Evolutionary conservation across 2,797 vertebrate genomes (phyloP).

Genomic region (Emydoidea blandingii): DNA sequence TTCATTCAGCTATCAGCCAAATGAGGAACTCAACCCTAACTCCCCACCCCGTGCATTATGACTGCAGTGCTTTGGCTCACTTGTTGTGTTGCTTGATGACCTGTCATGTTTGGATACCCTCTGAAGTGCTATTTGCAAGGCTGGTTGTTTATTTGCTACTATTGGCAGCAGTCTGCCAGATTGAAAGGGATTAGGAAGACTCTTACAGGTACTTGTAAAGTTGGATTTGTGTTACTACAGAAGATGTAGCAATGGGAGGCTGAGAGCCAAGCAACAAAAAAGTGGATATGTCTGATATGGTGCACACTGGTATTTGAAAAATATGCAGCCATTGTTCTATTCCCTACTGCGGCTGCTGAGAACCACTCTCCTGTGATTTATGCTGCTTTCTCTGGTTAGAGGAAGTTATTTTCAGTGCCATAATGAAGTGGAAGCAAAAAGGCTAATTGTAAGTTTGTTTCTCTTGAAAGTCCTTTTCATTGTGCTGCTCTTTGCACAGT

Average conservation of each 20-base stretch:
- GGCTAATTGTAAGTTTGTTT: neutral
- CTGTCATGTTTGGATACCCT: neutral
- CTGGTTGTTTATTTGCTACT: slow-evolving; percentile 20
- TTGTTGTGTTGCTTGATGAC: neutral
- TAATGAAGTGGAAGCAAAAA: neutral
- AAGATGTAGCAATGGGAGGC: slow-evolving; percentile 22
- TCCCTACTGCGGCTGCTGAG: neutral
- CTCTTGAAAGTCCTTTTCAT: neutral
- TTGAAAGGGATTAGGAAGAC: slow-evolving; percentile 43
- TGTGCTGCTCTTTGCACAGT: neutral
- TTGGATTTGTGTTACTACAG: slow-evolving; percentile 38
- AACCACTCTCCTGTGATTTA: neutral
- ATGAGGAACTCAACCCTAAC: neutral
- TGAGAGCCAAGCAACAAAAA: slow-evolving; percentile 12
- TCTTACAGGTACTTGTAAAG: slow-evolving; percentile 31
- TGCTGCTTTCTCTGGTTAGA: neutral
- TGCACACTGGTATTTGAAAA: slow-evolving; percentile 10
- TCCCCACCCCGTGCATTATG: neutral
- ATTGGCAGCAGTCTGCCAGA: slow-evolving; percentile 16
- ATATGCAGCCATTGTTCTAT: neutral
- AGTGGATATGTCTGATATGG: neutral
- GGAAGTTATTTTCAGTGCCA: neutral
- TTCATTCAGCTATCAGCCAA: neutral
- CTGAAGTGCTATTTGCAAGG: slow-evolving; percentile 41
- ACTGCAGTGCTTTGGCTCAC: neutral